These are phyloP conservation scores for Venturia canescens DNA, from an alignment of 1,140 invertebrate species.

Conservation along the genomic window DNA sequence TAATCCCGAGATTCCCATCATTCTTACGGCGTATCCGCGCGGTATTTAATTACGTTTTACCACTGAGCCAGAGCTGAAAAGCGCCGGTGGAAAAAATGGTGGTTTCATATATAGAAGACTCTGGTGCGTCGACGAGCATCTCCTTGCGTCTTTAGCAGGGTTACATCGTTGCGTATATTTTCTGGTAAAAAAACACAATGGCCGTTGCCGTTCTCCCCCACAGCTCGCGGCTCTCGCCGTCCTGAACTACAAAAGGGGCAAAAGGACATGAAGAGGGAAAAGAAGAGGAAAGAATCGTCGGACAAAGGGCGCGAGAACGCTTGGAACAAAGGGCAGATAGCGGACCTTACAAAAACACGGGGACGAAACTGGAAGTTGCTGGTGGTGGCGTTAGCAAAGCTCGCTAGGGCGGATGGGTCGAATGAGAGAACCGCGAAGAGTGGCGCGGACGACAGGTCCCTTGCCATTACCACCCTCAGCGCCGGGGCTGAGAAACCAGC, in stretches of 20 bases:
- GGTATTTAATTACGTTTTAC: not conserved
- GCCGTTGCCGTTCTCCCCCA: not conserved
- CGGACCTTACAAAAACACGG: constrained; percentile 63
- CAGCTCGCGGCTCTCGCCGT: constrained; percentile 43
- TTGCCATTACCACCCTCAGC: constrained; percentile 13
- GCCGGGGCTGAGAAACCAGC: not conserved
- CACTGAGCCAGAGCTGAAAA: not conserved
- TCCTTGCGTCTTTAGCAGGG: constrained; percentile 1
- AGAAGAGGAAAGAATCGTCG: constrained; percentile 29
- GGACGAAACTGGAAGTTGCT: not conserved
- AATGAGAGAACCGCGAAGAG: constrained; percentile 11
- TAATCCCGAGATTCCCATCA: not conserved
- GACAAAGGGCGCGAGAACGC: constrained; percentile 64
- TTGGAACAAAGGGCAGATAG: constrained; percentile 66
- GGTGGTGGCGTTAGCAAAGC: constrained; percentile 1
- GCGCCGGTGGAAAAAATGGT: not conserved
- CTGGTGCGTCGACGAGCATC: not conserved
- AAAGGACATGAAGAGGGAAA: not conserved
- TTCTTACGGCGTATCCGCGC: not conserved
- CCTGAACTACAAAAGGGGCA: constrained; percentile 59
- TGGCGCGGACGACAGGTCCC: constrained; percentile 32
- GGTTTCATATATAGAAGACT: not conserved
- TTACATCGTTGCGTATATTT: constrained; percentile 31
- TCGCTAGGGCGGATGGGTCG: constrained; percentile 1
- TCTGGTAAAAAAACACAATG: constrained; percentile 28